Evolutionary conservation across 2,888 invertebrate species (phyloP).

Genomic region (Phyllotreta striolata): DNA sequence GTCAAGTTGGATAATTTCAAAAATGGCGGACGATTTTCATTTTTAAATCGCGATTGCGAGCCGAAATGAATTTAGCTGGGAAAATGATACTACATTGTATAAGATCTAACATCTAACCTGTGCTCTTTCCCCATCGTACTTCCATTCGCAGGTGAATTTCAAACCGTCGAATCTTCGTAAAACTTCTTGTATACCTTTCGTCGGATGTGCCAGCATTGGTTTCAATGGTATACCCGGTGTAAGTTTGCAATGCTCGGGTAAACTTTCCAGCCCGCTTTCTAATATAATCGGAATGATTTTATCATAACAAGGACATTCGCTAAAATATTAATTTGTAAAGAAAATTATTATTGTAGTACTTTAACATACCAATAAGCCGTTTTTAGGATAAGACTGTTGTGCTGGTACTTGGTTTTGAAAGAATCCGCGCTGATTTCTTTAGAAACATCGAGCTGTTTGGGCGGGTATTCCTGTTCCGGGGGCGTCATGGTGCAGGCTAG

Average conservation of each 20-base stretch:
- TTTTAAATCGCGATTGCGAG: no score
- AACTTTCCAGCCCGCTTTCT: constrained; percentile 74
- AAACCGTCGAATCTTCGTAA: constrained; percentile 75
- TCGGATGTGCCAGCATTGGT: constrained; percentile 99
- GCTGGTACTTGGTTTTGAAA: constrained; percentile 80
- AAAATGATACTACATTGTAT: no score
- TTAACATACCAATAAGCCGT: constrained; percentile 84
- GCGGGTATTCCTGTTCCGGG: constrained; percentile 72
- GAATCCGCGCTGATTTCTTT: constrained; percentile 70
- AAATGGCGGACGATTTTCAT: no score
- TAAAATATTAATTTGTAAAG: constrained; percentile 54
- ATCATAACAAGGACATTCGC: constrained; percentile 96
- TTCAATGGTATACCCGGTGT: constrained; percentile 93
- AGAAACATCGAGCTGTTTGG: constrained; percentile 69
- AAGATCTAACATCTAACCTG: no score
- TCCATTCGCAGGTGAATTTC: constrained; percentile 97
- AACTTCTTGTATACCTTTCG: constrained; percentile 91
- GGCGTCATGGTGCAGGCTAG: constrained; percentile 84
- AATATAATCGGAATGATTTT: constrained; percentile 81
- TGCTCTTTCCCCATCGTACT: constrained; percentile 98
- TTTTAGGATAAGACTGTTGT: constrained; percentile 80
- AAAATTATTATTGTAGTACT: neutral
- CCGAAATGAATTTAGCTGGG: no score
- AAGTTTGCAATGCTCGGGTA: constrained; percentile 84
- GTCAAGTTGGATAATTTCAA: no score